Base-by-base conservation (phyloP, 2,888 invertebrate species). In the Andrena haemorrhoa region DNA sequence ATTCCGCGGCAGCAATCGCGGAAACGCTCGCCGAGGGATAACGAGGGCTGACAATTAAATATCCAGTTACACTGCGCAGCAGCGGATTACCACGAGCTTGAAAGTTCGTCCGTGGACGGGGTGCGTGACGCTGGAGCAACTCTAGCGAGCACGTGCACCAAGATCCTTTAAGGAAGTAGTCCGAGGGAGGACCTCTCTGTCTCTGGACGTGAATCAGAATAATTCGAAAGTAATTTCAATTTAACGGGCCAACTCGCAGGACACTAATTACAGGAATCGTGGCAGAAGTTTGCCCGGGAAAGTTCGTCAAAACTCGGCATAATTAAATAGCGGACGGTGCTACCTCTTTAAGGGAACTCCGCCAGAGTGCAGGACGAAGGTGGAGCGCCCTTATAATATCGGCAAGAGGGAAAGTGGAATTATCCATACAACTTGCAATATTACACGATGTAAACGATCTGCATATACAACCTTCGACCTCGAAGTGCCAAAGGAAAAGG, bases 251-350 rank as follows among this genome's bases (percentile, higher is more conserved):
- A 31, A 23, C 65, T 74, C 70, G 66, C 71, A 49, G 51, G 83
- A 85, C 83, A 78, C 80, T 64, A 87, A 87, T 85, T 86, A 75
- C 71, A 83, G 69, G 79, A 85, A 80, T 85, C 73, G 78, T 77
- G 53, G 77, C 20, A 41, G 75, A 56, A 74, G 63, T 71, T 56
- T 72, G 49, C 12, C 63, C 53, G 1, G 64, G 53, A 75, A 87
- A 81, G 78, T 87, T 87, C 75, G 75, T 80, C 60, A 81, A 85
- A 87, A 78, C 87, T 86, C 63, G 53, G 31, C 56, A 70, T 83
- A 85, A 87, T 87, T 80, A 85, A 81, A 81, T 77, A 80, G 74
- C 78, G 72, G 68, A 70, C 60, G 56, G 75, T 64, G 71, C 68
- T 41, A 23, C 29, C 74, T 35, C 68, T 73, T 73, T 58, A 63